phyloP scores from a whole-genome alignment of 1,140 invertebrate species.

The Tetranychus urticae region DNA sequence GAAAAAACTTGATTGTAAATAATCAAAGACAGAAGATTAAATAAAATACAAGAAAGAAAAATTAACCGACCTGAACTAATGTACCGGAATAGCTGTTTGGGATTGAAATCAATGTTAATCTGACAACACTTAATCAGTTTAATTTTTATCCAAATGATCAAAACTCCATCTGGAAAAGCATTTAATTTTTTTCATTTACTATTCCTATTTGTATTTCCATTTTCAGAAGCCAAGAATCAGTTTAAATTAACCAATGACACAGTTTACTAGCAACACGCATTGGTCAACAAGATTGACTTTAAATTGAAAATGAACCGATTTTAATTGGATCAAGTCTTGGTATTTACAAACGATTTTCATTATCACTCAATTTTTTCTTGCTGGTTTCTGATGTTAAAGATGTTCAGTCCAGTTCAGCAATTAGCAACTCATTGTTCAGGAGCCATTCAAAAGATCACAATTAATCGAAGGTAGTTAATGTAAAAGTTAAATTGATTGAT shows the following conservation, averaged over 20 bases:
- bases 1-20: too few relatives aligned
- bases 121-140: too few relatives aligned
- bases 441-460: slow-evolving; percentile 58
- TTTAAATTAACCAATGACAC: slow-evolving; percentile 60
- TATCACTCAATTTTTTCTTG: slow-evolving; percentile 68
- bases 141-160: too few relatives aligned
- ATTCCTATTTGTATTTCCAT: not conserved
- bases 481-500: slow-evolving; percentile 68
- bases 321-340: slow-evolving; percentile 46
- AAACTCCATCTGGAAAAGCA: not conserved
- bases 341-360: slow-evolving; percentile 49
- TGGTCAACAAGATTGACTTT: slow-evolving; percentile 55
- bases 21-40: too few relatives aligned
- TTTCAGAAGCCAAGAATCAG: slow-evolving; percentile 37
- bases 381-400: slow-evolving; percentile 52
- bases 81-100: too few relatives aligned
- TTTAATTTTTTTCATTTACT: not conserved
- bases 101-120: too few relatives aligned
- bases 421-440: slow-evolving; percentile 48
- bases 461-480: slow-evolving; percentile 49
- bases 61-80: too few relatives aligned
- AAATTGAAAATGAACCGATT: slow-evolving; percentile 39
- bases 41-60: too few relatives aligned
- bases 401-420: slow-evolving; percentile 42
- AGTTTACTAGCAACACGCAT: slow-evolving; percentile 57